These are phyloP conservation scores for Eristalis intricaria DNA, from an alignment of 2,888 invertebrate genomes.

Conservation along the genomic window DNA sequence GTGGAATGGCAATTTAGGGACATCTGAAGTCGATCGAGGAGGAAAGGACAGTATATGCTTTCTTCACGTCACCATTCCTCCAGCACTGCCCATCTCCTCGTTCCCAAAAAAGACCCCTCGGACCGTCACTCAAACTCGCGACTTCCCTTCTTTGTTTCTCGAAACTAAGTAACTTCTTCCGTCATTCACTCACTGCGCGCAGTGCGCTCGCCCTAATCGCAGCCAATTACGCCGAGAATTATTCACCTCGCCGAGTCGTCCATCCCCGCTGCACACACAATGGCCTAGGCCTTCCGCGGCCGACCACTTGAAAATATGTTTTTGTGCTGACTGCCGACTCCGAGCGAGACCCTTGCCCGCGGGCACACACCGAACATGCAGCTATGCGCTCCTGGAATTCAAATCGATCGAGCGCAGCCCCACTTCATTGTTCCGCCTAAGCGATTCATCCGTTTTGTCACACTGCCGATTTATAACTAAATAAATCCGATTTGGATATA, in stretches of 20 bases:
- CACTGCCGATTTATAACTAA: constrained; percentile 72
- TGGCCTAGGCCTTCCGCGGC: constrained; percentile 26
- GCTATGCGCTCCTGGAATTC: constrained; percentile 40
- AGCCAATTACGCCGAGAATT: constrained; percentile 62
- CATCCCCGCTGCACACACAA: constrained; percentile 34
- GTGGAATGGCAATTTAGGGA: too few relatives aligned
- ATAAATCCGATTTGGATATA: constrained; percentile 72
- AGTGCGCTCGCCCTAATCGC: constrained; percentile 48
- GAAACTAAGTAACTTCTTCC: background rate
- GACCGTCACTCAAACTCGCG: too few relatives aligned
- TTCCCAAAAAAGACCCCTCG: too few relatives aligned
- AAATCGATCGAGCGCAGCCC: constrained; percentile 40
- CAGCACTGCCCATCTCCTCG: too few relatives aligned
- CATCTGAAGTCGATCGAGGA: too few relatives aligned
- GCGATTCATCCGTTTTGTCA: constrained; percentile 72
- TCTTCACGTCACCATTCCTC: too few relatives aligned
- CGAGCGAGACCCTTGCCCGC: background rate
- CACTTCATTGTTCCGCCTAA: constrained; percentile 64
- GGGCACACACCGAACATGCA: background rate
- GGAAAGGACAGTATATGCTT: too few relatives aligned
- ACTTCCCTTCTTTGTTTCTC: background rate
- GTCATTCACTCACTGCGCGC: background rate
- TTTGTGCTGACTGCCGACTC: background rate
- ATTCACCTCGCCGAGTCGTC: constrained; percentile 34
- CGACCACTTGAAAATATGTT: constrained; percentile 51